phyloP scores from a whole-genome alignment of 1,140 invertebrate species.

The Polypedilum vanderplanki region DNA sequence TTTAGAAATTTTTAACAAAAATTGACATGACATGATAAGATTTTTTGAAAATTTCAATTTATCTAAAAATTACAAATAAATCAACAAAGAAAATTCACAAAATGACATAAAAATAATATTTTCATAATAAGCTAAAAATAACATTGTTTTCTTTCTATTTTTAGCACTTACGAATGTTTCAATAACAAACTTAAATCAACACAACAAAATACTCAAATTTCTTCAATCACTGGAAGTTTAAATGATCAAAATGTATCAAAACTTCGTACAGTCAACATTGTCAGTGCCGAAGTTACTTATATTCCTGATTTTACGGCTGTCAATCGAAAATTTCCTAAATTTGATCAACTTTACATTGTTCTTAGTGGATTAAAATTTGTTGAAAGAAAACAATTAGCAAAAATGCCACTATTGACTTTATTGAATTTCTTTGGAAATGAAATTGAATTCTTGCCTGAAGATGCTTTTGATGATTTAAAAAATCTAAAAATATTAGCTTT shows the following conservation, averaged over 20 bases:
- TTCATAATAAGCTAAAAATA: too few species aligned
- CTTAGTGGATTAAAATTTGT: neutral
- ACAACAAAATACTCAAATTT: neutral
- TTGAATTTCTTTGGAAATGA: neutral
- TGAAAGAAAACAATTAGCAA: neutral
- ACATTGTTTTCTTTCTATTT: too few species aligned
- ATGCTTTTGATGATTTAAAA: neutral
- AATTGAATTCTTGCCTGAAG: neutral
- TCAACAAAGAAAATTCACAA: neutral
- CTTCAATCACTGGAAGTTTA: neutral
- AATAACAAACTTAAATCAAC: neutral
- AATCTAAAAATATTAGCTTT: neutral
- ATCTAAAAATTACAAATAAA: neutral
- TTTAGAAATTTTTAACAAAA: too few species aligned
- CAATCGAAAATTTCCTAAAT: neutral
- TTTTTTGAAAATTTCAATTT: too few species aligned
- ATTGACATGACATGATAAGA: too few species aligned
- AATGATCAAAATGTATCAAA: neutral
- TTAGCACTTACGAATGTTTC: neutral
- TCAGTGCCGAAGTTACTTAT: neutral
- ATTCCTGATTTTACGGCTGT: neutral
- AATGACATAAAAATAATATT: too few species aligned
- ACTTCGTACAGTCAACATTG: neutral
- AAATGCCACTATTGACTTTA: neutral
- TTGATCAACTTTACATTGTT: neutral